Percentiles rank a stretch among this genome's conserved stretches.
phyloP scores from a whole-genome alignment of 2,113 vertebrate species.

The Hystrix cristata region DNA sequence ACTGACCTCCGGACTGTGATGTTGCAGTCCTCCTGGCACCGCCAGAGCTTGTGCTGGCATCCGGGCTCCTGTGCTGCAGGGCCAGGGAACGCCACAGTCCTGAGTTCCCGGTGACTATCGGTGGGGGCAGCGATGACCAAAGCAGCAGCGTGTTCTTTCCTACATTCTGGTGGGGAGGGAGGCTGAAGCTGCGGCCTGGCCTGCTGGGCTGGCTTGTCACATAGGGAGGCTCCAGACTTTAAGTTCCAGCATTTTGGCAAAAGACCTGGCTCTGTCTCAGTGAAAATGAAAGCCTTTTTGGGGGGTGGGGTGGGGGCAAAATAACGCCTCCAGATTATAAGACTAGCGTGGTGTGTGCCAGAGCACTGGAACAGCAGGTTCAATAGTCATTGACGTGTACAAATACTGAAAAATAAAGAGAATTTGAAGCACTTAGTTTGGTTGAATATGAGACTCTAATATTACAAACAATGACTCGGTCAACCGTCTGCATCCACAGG shows the following conservation, averaged over 20 bases:
- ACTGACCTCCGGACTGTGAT: no score
- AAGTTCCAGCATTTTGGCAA: not conserved
- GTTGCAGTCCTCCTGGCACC: not conserved
- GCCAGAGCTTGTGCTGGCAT: not conserved
- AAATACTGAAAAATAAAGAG: not conserved
- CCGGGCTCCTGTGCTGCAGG: not conserved
- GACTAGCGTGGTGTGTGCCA: not conserved
- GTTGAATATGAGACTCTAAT: not conserved
- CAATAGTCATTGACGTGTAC: not conserved
- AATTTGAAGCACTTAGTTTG: not conserved
- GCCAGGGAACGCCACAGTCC: not conserved
- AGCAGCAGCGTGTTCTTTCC: not conserved
- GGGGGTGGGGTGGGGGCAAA: not conserved
- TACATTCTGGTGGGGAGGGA: not conserved
- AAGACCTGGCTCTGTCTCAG: not conserved
- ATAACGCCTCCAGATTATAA: not conserved
- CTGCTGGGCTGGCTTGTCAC: not conserved
- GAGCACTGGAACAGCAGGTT: not conserved
- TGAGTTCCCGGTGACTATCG: not conserved
- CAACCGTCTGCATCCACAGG: not conserved
- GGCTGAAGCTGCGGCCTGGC: no score
- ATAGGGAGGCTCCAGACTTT: not conserved
- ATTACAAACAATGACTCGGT: not conserved
- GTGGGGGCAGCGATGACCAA: not conserved
- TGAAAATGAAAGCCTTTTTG: slow-evolving; percentile 9